Conservation (phyloP, 2,888 invertebrate species). For the Fragum fragum region DNA sequence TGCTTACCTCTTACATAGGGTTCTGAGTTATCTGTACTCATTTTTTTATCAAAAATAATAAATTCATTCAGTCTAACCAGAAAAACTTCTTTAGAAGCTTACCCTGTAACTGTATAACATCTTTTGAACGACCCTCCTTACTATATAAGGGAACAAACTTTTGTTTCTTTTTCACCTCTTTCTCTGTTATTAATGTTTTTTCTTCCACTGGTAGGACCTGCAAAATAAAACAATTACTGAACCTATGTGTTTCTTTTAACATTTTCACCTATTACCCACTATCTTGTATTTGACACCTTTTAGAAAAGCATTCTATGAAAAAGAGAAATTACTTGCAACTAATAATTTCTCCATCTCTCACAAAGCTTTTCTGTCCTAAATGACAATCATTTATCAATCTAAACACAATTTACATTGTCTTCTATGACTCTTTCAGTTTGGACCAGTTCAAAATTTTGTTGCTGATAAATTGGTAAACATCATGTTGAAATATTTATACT, state of each 20-base stretch:
- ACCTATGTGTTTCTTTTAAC: neutral
- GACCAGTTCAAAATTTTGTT: too few species aligned
- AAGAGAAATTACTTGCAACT: neutral
- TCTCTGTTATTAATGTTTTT: neutral
- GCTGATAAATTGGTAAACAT: too few species aligned
- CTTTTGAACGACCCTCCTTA: conserved; percentile 90
- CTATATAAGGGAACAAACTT: conserved; percentile 93
- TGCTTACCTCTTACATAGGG: too few species aligned
- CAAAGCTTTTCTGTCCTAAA: neutral
- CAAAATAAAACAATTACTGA: neutral
- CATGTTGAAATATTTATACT: too few species aligned
- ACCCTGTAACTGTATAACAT: conserved; percentile 88
- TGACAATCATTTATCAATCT: too few species aligned
- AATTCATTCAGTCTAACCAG: too few species aligned
- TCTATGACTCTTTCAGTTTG: too few species aligned
- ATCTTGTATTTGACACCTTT: neutral
- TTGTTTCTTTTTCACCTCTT: conserved; percentile 84
- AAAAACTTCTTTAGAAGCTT: too few species aligned
- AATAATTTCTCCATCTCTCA: conserved; percentile 1
- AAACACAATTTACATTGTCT: too few species aligned
- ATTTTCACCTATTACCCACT: conserved; percentile 21
- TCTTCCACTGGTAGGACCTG: neutral
- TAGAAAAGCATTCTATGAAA: conserved; percentile 4
- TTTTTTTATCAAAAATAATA: too few species aligned
- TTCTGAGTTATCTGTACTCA: too few species aligned